Percentiles rank a stretch among this genome's conserved stretches.
These are phyloP conservation scores for Ceratoteleas bidentatus DNA, from an alignment of 1,140 invertebrate genomes.

Conservation along the genomic window DNA sequence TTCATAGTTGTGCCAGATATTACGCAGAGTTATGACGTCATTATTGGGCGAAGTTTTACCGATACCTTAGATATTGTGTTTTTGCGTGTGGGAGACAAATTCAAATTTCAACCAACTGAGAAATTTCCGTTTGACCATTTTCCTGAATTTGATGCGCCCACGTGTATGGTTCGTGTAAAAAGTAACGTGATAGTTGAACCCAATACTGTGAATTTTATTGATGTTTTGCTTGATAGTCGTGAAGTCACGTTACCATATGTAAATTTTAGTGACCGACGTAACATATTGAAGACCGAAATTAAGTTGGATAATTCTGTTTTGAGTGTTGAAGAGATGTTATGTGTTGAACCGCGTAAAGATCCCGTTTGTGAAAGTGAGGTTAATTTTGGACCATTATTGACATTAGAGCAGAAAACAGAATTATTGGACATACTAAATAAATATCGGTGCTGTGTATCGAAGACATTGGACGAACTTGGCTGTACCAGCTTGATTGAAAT, in stretches of 20 bases:
- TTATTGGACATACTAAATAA: conserved; percentile 1
- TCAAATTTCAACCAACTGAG: background rate
- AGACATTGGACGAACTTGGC: background rate
- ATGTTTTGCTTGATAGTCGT: conserved; percentile 1
- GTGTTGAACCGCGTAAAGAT: background rate
- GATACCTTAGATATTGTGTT: conserved; percentile 14
- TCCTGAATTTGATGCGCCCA: background rate
- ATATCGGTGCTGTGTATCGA: background rate
- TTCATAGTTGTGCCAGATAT: conserved; percentile 22
- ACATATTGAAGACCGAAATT: background rate
- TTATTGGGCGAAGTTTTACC: conserved; percentile 36
- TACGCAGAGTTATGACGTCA: conserved; percentile 14
- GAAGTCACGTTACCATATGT: background rate
- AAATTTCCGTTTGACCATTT: conserved; percentile 18
- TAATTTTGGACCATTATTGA: background rate
- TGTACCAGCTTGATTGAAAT: background rate
- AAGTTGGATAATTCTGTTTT: background rate
- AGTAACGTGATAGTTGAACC: conserved; percentile 6
- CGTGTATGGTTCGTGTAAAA: background rate
- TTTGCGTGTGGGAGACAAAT: conserved; percentile 1
- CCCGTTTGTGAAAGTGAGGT: background rate
- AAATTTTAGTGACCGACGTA: background rate
- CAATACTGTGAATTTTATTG: conserved; percentile 13
- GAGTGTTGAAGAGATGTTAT: background rate
- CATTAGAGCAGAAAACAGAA: background rate